A percentile compares a stretch with the other conserved stretches of the same genome.
phyloP scores from a whole-genome alignment of 2,797 vertebrate genomes.

The Cynopterus sphinx region DNA sequence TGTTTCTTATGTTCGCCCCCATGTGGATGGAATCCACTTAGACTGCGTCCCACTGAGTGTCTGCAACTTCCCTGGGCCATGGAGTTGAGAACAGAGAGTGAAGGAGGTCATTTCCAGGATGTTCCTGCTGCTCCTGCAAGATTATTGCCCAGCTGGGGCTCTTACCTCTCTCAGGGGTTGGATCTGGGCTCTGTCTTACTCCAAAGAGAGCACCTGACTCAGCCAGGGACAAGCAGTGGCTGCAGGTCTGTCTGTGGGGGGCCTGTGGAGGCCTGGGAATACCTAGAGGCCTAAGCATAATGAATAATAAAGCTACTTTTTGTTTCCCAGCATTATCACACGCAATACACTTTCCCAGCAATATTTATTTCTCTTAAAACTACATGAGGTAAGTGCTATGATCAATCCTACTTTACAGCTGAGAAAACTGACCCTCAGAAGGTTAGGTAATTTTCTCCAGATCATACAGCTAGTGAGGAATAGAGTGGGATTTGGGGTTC shows the following conservation, averaged over 20 bases:
- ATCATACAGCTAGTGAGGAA: background rate
- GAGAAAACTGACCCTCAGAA: background rate
- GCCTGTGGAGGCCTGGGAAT: background rate
- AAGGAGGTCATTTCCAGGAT: background rate
- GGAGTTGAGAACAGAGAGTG: background rate
- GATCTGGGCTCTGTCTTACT: background rate
- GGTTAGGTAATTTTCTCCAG: background rate
- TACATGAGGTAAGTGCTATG: background rate
- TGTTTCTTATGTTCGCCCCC: background rate
- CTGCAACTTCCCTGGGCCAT: background rate
- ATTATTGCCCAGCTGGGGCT: background rate
- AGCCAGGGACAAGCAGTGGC: background rate
- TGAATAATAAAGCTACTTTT: background rate
- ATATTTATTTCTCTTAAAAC: slow-evolving; percentile 24
- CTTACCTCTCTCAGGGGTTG: background rate
- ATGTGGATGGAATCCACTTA: background rate
- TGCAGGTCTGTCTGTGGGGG: background rate
- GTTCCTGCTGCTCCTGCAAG: background rate
- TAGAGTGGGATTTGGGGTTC: background rate
- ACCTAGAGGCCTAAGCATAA: background rate
- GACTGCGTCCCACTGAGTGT: background rate
- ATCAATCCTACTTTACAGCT: background rate
- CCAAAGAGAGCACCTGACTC: background rate
- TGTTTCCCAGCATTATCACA: background rate
- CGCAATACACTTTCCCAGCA: background rate